These are phyloP conservation scores for Ramazzottius varieornatus DNA, from an alignment of 2,888 invertebrate species.

Conservation along the genomic window DNA sequence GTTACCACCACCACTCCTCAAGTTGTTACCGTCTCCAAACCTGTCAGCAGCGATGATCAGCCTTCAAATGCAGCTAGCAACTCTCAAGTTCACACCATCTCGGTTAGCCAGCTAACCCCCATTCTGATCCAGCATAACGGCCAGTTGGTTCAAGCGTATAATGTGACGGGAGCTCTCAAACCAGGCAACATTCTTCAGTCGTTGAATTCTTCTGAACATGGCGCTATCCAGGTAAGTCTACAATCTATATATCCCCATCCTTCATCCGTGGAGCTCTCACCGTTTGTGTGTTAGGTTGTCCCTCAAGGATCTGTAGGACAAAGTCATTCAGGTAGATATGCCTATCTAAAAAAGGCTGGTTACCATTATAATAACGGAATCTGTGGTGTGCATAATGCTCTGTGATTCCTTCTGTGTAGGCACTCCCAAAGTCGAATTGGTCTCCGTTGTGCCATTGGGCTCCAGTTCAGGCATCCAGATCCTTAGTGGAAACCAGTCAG, in stretches of 20 bases:
- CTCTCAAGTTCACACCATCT: not conserved
- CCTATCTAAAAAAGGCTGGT: too few relatives aligned
- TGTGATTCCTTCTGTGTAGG: too few relatives aligned
- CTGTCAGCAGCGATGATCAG: not conserved
- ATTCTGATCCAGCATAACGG: conserved; percentile 2
- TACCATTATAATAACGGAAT: too few relatives aligned
- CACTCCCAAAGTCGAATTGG: not conserved
- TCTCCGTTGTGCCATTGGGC: not conserved
- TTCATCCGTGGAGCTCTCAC: too few relatives aligned
- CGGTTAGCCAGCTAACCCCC: not conserved
- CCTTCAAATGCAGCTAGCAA: not conserved
- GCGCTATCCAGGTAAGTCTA: not conserved
- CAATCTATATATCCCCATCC: too few relatives aligned
- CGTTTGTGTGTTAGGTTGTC: too few relatives aligned
- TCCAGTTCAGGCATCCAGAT: not conserved
- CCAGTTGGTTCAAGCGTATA: not conserved
- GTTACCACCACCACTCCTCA: not conserved
- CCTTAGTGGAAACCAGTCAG: not conserved
- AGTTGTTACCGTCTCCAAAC: not conserved
- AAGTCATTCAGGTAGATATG: too few relatives aligned
- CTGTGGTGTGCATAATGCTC: too few relatives aligned
- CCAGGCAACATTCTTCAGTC: not conserved
- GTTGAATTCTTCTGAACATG: not conserved
- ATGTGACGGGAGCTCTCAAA: not conserved
- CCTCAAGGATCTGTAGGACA: too few relatives aligned